phyloP scores from a whole-genome alignment of 1,140 invertebrate genomes.

The Drosophila malerkotliana region DNA sequence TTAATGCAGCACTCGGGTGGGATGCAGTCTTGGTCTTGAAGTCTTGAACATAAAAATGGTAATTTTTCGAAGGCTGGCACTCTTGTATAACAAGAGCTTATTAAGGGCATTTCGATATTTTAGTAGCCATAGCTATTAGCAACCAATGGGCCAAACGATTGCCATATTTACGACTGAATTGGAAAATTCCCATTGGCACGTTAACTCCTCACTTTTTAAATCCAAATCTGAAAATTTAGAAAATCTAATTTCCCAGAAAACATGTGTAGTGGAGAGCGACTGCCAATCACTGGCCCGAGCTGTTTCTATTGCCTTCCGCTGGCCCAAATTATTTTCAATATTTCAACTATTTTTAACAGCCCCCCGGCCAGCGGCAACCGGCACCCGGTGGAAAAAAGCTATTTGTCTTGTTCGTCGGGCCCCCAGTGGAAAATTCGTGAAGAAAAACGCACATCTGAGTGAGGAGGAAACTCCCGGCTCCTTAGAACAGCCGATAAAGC shows the following conservation, averaged over 20 bases:
- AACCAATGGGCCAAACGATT: not conserved
- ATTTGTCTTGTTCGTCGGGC: slow-evolving; percentile 62
- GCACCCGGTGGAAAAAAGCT: slow-evolving; percentile 31
- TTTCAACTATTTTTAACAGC: slow-evolving; percentile 66
- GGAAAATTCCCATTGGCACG: not conserved
- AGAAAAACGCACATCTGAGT: slow-evolving; percentile 13
- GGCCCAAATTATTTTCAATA: slow-evolving; percentile 52
- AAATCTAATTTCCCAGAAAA: slow-evolving; percentile 25
- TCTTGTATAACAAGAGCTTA: slow-evolving; percentile 9
- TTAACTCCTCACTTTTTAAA: not conserved
- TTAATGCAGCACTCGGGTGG: slow-evolving; percentile 17
- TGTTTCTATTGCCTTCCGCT: slow-evolving; percentile 25
- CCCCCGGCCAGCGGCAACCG: slow-evolving; percentile 9
- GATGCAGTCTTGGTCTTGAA: no score
- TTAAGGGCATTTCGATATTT: slow-evolving; percentile 4
- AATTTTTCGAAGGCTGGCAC: slow-evolving; percentile 5
- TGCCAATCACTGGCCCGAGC: slow-evolving; percentile 18
- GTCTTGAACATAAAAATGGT: slow-evolving; percentile 6
- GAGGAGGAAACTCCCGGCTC: slow-evolving; percentile 12
- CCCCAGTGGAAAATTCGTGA: slow-evolving; percentile 40
- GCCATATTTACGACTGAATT: not conserved
- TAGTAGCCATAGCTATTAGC: not conserved
- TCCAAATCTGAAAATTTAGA: not conserved
- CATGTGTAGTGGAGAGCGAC: slow-evolving; percentile 23
- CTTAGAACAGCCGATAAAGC: slow-evolving; percentile 10